Percentiles rank a stretch among this genome's conserved stretches.
Evolutionary conservation across 2,113 vertebrate genomes (phyloP).

Genomic region (Salvator merianae): DNA sequence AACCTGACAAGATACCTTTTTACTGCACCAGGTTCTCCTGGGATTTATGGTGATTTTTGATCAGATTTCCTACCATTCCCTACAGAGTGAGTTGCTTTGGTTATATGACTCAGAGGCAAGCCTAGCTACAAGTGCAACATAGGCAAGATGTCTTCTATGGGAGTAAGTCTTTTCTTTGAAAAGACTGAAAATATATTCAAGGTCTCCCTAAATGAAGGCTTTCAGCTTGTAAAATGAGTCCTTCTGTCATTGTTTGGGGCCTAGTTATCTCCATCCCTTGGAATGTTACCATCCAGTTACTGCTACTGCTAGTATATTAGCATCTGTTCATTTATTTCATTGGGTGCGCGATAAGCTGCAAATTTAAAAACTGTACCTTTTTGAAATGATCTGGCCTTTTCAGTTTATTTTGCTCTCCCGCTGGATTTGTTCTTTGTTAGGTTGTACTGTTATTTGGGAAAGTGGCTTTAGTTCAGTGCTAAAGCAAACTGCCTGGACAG

Average conservation of each 20-base stretch:
- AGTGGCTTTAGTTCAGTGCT: too few species aligned
- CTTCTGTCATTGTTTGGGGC: neutral
- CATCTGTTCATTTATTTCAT: neutral
- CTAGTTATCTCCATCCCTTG: neutral
- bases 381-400: neutral
- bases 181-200: neutral
- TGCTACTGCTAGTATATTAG: neutral
- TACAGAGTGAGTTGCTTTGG: neutral
- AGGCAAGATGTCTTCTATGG: neutral
- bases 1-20: neutral
- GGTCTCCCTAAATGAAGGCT: neutral
- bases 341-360: neutral
- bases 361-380: neutral
- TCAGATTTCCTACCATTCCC: neutral
- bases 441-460: too few species aligned
- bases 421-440: neutral
- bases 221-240: neutral
- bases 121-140: neutral
- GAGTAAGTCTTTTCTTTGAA: too few species aligned
- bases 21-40: neutral
- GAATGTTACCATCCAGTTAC: neutral
- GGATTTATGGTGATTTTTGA: neutral
- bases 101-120: slow-evolving; percentile 6
- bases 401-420: neutral
- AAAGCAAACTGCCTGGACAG: too few species aligned